Base-by-base conservation (phyloP, 2,888 invertebrate genomes). In the Pristionchus fissidentatus region DNA sequence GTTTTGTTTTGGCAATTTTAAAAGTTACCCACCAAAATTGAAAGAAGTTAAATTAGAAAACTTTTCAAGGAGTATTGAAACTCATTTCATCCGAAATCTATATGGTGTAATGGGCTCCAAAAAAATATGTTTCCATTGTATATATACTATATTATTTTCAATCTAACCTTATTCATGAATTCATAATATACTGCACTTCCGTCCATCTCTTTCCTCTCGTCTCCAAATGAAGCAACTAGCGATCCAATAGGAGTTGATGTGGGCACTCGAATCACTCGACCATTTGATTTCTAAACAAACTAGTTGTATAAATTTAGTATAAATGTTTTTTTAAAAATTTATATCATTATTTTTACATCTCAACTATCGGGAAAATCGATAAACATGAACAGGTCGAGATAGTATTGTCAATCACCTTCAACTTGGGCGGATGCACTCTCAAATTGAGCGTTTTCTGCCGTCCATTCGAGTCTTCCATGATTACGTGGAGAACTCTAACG, bases 401-500 rank as follows among this genome's bases (percentile, higher is more conserved):
- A 49, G 19, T 15, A 15, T 15, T 15, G 49, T 49, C 19, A 60
- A 8, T n/a, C 29, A 57, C 79, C 79, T 29, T 52, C 15, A 79
- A 26, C 26, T 83, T 83, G 15, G 73, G 41, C 19, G 83, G 83
- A 38, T 83, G 83, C 7, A 83, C 55, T 13, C 83, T 32, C 26
- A 83, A 29, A 52, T 49, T 52, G 29, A 83, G 55, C 8, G 70
- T 83, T 22, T 73, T 49, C 55, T 83, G 83, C 43, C 83, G 35
- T 1, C 83, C 83, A 38, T 70, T 70, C 41, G 22, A 26, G 52
- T 83, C 83, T 26, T 83, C 83, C 70, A 83, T 49, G 1, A 83
- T 52, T 10, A 83, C 83, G 55, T 83, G 70, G 3, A 83, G 73
- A 38, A 43, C 32, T 10, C 83, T 49, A 26, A 83, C 73, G 13